Evolutionary conservation across 1,140 invertebrate species (phyloP).

Genomic region (Spodoptera litura): DNA sequence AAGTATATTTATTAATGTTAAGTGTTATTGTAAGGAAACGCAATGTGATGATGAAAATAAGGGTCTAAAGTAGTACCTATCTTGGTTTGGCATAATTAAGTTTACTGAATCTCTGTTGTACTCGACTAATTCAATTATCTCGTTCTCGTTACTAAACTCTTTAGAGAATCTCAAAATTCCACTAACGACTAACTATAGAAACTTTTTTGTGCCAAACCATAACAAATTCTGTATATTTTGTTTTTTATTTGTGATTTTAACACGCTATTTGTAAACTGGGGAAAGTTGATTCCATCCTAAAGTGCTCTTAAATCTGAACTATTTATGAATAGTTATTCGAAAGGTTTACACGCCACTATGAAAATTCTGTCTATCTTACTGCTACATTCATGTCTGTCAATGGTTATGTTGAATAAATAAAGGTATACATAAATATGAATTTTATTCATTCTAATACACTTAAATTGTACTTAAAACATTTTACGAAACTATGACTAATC

Average conservation of each 20-base stretch:
- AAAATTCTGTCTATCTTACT: slow-evolving; percentile 56
- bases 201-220: slow-evolving; percentile 67
- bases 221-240: slow-evolving; percentile 63
- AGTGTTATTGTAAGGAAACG: slow-evolving; percentile 70
- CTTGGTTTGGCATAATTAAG: slow-evolving; percentile 74
- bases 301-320: slow-evolving; percentile 83
- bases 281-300: slow-evolving; percentile 84
- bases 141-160: not conserved
- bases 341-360: slow-evolving; percentile 59
- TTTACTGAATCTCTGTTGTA: slow-evolving; percentile 57
- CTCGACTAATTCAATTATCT: slow-evolving; percentile 8
- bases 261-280: slow-evolving; percentile 72
- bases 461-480: no score
- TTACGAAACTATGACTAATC: no score
- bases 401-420: slow-evolving; percentile 78
- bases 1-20: slow-evolving; percentile 57
- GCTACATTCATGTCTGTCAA: slow-evolving; percentile 73
- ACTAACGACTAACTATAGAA: slow-evolving; percentile 9
- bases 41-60: slow-evolving; percentile 81
- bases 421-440: slow-evolving; percentile 65
- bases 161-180: slow-evolving; percentile 34
- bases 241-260: slow-evolving; percentile 63
- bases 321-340: slow-evolving; percentile 74
- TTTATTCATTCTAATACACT: not conserved
- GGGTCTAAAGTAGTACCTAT: slow-evolving; percentile 73